Evolutionary conservation across 2,888 invertebrate species (phyloP).

Genomic region (Sarcophaga caerulescens): DNA sequence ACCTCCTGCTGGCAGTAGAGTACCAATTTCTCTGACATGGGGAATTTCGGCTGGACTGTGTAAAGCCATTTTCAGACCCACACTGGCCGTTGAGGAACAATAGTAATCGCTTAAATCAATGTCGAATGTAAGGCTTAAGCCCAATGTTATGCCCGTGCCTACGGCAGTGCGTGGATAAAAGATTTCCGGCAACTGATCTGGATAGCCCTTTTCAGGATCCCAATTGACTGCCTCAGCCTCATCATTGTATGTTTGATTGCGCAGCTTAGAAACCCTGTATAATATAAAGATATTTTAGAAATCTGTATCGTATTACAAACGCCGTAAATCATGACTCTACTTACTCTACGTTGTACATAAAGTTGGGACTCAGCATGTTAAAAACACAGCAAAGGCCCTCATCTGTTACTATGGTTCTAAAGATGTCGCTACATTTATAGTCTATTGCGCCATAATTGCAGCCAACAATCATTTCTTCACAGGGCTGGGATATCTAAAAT

Average conservation of each 20-base stretch:
- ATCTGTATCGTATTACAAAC: background rate
- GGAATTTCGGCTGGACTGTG: conserved; percentile 71
- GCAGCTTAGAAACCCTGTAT: conserved; percentile 28
- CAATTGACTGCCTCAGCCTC: conserved; percentile 82
- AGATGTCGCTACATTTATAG: conserved; percentile 85
- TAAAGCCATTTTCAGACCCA: conserved; percentile 73
- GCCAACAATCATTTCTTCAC: conserved; percentile 86
- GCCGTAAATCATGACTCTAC: background rate
- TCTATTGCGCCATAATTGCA: conserved; percentile 86
- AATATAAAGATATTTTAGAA: background rate
- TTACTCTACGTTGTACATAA: conserved; percentile 71
- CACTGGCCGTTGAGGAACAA: conserved; percentile 87
- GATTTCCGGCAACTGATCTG: conserved; percentile 81
- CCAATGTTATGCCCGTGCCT: conserved; percentile 86
- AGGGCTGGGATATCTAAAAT: conserved; percentile 87
- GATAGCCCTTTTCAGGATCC: conserved; percentile 88
- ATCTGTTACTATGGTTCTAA: conserved; percentile 83
- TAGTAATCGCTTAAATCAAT: conserved; percentile 87
- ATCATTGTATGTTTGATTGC: conserved; percentile 35
- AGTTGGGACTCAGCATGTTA: conserved; percentile 86
- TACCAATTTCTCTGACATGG: conserved; percentile 69
- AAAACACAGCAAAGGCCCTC: conserved; percentile 93
- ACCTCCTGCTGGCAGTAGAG: conserved; percentile 67
- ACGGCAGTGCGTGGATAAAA: conserved; percentile 82
- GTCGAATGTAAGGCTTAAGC: conserved; percentile 86